Base-by-base conservation (phyloP, 2,888 invertebrate genomes). In the Trichogramma evanescens region DNA sequence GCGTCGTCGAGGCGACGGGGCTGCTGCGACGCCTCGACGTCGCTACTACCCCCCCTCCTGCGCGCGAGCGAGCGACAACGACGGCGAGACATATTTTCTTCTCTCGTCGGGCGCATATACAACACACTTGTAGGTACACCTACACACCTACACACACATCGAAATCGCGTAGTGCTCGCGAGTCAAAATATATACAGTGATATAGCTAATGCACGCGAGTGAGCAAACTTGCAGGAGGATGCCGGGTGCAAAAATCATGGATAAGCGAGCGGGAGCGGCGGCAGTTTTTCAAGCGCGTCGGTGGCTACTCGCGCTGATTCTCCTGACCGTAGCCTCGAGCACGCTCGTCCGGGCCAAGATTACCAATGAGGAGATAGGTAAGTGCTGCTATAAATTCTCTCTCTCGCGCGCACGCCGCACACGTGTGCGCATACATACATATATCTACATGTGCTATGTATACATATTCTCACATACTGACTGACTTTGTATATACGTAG, bases 341-440 rank as follows among this genome's bases (percentile, higher is more conserved):
- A 65, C 61, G 51, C 68, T 69, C 65, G 69, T 68, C 66, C 59
- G 64, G 4, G 72, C 68, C 48, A 68, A 70, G 64, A 76, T 76
- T 61, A 76, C 76, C 67, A 73, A 76, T 66, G 70, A 75, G 66
- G 76, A 76, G 67, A 75, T 76, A 70, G 76, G 76, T 76, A 66
- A 74, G 76, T 74, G 43, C 49, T 54, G 44, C 50, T 42, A 60
- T 49, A 62, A 62, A 63, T 65, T 55, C 54, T 62, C 52, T 48
- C 39, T 5, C 41, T 39, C 40, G 49, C 41, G 50, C 42, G 48
- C 6, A 40, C n/a, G 40, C 5, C 54, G 10, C 45, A n/a, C 10
- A 54, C 3, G 40, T 6, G 9, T 45, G 26, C 3, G 26, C 26
- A 26, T 26, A 26, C 2, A 26, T 26, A 26, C 26, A 26, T 26